Conservation (phyloP, 2,113 vertebrate genomes). For the Ia io region DNA sequence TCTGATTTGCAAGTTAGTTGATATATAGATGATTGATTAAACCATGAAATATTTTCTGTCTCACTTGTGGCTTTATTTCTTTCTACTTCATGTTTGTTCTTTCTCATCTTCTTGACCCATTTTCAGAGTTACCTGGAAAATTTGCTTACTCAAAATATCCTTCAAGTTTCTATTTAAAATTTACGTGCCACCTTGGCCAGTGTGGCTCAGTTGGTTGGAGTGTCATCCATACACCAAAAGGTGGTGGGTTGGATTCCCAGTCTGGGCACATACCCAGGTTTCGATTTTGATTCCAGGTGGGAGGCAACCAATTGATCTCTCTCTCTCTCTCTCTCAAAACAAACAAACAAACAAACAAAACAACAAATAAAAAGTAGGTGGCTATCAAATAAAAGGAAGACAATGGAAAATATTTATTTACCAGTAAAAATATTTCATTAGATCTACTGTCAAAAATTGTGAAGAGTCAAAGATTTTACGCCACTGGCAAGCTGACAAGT, state of each 20-base stretch:
- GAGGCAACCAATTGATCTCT: too few relatives aligned
- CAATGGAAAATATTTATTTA: background rate
- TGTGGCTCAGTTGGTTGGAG: too few relatives aligned
- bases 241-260: too few relatives aligned
- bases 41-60: background rate
- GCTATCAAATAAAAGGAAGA: background rate
- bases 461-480: background rate
- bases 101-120: background rate
- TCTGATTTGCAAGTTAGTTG: background rate
- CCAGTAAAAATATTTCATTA: background rate
- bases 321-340: too few relatives aligned
- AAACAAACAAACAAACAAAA: too few relatives aligned
- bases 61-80: background rate
- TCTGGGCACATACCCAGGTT: too few relatives aligned
- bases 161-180: background rate
- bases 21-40: background rate
- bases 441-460: background rate
- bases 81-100: background rate
- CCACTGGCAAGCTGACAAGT: background rate
- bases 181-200: too few relatives aligned
- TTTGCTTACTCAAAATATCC: background rate
- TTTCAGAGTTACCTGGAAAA: background rate
- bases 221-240: too few relatives aligned
- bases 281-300: too few relatives aligned
- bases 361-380: background rate